Evolutionary conservation across 2,888 invertebrate species (phyloP), one percentile per base, ranked within the genome.

Genomic region (Actias luna): DNA sequence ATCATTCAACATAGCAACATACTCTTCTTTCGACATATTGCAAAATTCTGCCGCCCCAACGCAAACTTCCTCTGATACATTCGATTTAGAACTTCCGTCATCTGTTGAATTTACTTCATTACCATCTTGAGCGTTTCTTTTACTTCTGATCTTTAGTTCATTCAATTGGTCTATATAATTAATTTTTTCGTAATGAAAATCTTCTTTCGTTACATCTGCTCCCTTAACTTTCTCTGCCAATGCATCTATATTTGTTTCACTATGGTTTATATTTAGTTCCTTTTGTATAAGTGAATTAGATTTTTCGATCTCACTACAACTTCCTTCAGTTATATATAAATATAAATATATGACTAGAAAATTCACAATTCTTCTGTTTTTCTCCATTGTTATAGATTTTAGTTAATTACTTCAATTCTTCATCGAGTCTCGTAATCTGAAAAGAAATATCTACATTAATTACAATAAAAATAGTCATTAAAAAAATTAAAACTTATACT

Each of bases 1-100:
- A 0, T 94, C 92, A 29, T 94, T 85, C 60, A 96, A 85, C 81
- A 94, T 87, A 2, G 91, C 83, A 7, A 94, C 78, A 73, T 96
- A 95, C 27, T 95, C 95, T 61, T 94, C 94, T 76, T 79, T 80
- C 0, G 93, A 85, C 70, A 91, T 70, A 69, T 93, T 93, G 66
- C 94, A 94, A 62, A 87, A 93, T 59, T 85, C 79, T 60, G 71
- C 72, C 22, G 83, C 84, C 4, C 93, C 93, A 0, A 92, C 73
- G 63, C 93, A 94, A 27, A 73, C 75, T 66, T 83, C 84, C 39
- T 60, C 61, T n/a, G 68, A 67, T 3, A 55, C 5, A 8, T 73
- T 69, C 16, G 58, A 61, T 50, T 0, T 18, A 58, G 42, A 57
- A n/a, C 62, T 25, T n/a, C 66, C 65, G 58, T 63, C 66, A 61